Base-by-base conservation (phyloP, 2,888 invertebrate species). In the Chydorus sphaericus region DNA sequence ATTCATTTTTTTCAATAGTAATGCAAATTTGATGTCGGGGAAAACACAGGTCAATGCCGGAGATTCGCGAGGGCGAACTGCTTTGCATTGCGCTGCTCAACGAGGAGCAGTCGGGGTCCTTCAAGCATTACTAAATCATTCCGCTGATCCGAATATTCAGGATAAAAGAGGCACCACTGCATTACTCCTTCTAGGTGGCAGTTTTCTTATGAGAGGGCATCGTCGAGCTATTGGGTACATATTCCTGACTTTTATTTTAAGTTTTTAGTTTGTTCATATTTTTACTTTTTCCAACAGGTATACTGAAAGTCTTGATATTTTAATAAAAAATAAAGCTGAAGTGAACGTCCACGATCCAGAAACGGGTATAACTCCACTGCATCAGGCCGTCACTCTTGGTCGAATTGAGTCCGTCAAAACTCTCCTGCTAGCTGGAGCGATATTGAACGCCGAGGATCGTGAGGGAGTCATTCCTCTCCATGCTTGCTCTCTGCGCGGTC, bases 81-180 rank as follows among this genome's bases (percentile, higher is more conserved):
- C 81, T 0, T 71, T 80, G 1, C 80, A 80, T 62, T 73, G 78
- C 7, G 78, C 80, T 0, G 71, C 75, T 16, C 71, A 75, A 2
- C 72, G 76, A 57, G 73, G 74, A 0, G 69, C 75, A 26, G 64
- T 66, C 1, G 72, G 74, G 48, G 75, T 76, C 64, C 73, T 75
- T 0, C 63, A 73, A 1, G 65, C 73, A 0, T 70, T 81, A 1
- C 64, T 79, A 14, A 71, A 72, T 1, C 72, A 73, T 11, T 75
- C 75, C 0, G 75, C 75, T 0, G 70, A 75, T 51, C 69, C 74
- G 1, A 71, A 73, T 59, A 64, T 70, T 10, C 62, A 64, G 2
- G 77, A 77, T 56, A 61, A 66, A 20, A 62, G 67, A 36, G 75
- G 73, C 1, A 65, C 74, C 33, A 73, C 74, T 2, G 68, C 77